phyloP scores from a whole-genome alignment of 2,888 invertebrate genomes.

The Sipha maydis region DNA sequence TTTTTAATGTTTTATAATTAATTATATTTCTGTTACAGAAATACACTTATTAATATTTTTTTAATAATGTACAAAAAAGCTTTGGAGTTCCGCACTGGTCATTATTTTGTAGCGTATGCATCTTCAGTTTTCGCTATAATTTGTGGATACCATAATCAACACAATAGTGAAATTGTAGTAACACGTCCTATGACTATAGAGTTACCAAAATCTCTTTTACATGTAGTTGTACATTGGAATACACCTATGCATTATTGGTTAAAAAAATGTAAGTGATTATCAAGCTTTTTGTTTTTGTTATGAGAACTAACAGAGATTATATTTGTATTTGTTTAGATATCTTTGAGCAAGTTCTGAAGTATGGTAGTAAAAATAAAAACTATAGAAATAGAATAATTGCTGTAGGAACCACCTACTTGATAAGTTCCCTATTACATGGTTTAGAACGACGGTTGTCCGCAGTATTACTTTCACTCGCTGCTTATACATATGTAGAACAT shows the following conservation, averaged over 20 bases:
- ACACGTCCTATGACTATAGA: conserved; percentile 22
- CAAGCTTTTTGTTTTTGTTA: neutral
- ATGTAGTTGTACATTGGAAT: conserved; percentile 38
- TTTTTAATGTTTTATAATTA: neutral
- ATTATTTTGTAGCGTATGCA: conserved; percentile 41
- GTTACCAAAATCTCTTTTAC: conserved; percentile 23
- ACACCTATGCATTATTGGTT: conserved; percentile 53
- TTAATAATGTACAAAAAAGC: conserved; percentile 33
- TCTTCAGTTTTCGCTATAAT: conserved; percentile 29
- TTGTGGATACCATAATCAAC: conserved; percentile 22
- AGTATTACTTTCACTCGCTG: conserved; percentile 38
- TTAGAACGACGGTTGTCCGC: conserved; percentile 53
- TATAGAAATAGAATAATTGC: conserved; percentile 19
- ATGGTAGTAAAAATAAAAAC: conserved; percentile 10
- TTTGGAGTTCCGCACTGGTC: conserved; percentile 48
- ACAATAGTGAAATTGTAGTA: conserved; percentile 32
- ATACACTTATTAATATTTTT: conserved; percentile 10
- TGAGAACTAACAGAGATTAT: no score
- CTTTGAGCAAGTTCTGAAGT: conserved; percentile 39
- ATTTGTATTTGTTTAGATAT: conserved; percentile 41
- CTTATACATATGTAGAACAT: conserved; percentile 44
- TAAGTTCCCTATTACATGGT: conserved; percentile 51
- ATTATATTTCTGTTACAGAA: conserved; percentile 19
- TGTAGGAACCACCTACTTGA: conserved; percentile 2
- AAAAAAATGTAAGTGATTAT: conserved; percentile 47